Percentiles rank a stretch among this genome's conserved stretches.
phyloP scores from a whole-genome alignment of 2,113 vertebrate species.

The Oryzias curvinotus region DNA sequence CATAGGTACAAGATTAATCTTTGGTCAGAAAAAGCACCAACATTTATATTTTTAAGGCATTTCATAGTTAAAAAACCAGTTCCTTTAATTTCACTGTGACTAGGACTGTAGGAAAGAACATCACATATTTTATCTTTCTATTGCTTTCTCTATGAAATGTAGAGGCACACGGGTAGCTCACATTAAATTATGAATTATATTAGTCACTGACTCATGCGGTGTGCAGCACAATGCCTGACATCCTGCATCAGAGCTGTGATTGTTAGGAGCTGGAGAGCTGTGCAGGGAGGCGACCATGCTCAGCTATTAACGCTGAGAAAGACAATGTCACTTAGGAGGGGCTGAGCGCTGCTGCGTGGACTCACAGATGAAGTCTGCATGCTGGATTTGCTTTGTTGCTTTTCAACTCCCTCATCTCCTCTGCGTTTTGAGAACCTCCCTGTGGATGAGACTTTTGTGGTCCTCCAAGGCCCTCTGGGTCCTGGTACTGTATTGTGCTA shows the following conservation, averaged over 20 bases:
- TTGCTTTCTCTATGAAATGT: not conserved
- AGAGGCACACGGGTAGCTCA: not conserved
- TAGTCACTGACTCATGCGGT: slow-evolving; percentile 4
- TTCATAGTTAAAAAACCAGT: too few relatives aligned
- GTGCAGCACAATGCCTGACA: slow-evolving; percentile 17
- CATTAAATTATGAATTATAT: slow-evolving; percentile 32
- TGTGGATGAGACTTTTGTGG: slow-evolving; percentile 8
- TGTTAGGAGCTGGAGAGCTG: slow-evolving; percentile 37
- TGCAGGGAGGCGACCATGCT: slow-evolving; percentile 35
- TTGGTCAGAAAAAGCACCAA: too few relatives aligned
- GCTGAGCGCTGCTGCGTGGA: slow-evolving; percentile 19
- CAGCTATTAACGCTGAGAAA: slow-evolving; percentile 36
- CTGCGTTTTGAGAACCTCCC: slow-evolving; percentile 22
- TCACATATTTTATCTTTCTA: accelerated
- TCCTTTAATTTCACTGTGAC: too few relatives aligned
- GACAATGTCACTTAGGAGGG: slow-evolving; percentile 32
- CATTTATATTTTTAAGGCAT: too few relatives aligned
- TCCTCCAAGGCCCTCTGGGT: slow-evolving; percentile 31
- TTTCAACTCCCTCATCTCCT: slow-evolving; percentile 16
- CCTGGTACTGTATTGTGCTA: slow-evolving; percentile 23
- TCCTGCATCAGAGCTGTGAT: slow-evolving; percentile 29
- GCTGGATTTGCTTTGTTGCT: slow-evolving; percentile 28
- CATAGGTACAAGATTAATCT: too few relatives aligned
- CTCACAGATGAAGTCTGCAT: slow-evolving; percentile 24
- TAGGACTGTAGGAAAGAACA: not conserved